phyloP scores from a whole-genome alignment of 2,888 invertebrate species.

The Lasioglossum malachurum region DNA sequence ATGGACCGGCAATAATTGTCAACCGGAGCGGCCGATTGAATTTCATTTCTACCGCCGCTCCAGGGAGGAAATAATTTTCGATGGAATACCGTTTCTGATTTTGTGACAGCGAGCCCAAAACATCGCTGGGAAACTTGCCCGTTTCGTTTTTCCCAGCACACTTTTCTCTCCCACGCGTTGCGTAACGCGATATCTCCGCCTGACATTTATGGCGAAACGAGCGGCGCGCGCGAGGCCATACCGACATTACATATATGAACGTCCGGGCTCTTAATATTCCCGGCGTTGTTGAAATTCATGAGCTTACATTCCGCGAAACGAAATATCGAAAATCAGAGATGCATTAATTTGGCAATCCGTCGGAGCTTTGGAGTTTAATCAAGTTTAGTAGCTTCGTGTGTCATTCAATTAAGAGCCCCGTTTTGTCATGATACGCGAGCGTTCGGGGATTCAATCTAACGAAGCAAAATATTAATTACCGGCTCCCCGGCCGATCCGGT shows the following conservation, averaged over 20 bases:
- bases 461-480: not conserved
- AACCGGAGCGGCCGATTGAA: not conserved
- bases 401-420: not conserved
- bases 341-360: not conserved
- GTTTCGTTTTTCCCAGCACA: not conserved
- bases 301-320: not conserved
- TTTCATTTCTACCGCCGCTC: not conserved
- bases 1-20: slow-evolving; percentile 8
- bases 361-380: not conserved
- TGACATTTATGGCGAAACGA: not conserved
- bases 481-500: not conserved
- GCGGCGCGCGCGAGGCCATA: not conserved
- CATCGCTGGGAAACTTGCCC: not conserved
- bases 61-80: not conserved
- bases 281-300: not conserved
- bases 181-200: not conserved
- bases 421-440: not conserved
- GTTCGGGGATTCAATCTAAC: not conserved
- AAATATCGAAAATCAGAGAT: not conserved
- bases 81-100: not conserved
- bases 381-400: not conserved
- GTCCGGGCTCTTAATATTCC: not conserved
- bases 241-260: not conserved
- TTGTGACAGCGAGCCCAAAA: not conserved
- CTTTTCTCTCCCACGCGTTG: not conserved